Base-by-base conservation (phyloP, 1,140 invertebrate species). In the Planococcus citri region DNA sequence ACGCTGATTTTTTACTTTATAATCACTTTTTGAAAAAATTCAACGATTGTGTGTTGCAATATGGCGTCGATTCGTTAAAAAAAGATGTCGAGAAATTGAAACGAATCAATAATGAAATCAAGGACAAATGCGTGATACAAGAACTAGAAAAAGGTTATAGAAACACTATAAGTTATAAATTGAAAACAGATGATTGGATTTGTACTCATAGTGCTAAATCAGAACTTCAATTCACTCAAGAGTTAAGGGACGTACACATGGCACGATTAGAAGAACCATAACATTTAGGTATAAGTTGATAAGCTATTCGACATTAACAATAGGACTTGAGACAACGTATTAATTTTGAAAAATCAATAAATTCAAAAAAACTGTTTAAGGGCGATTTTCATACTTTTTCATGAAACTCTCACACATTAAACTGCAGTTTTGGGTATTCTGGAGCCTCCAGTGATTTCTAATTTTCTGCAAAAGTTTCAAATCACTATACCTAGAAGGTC, bases 1-100 rank as follows among this genome's bases (percentile, higher is more conserved):
- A 68, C 6, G 77, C 76, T 0, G 79, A 79, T 73, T 64, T 70
- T 6, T 69, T 73, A 21, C 67, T 80, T 8, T 80, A 80, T 61
- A 69, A 75, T 12, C 69, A 76, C 61, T 80, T 80, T 71, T 14
- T 73, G 17, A 57, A 73, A 4, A 77, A 73, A 72, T 78, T 80
- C 29, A 72, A 73, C 22, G 24, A 71, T 21, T 72, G 71, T 69
- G 72, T 78, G 0, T 69, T 72, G 21, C 21, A 70, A 27, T 78
- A 75, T 72, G 79, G 79, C 14, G 22, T 61, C 8, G 69, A 76
- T 27, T 72, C 70, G 64, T 76, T 80, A 75, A 72, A 68, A 29
- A 67, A 64, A 27, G 75, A 77, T 58, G 72, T 74, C 68, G 41
- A 75, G 33, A 68, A 70, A 60, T 69, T 76, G 12, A 67, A 73